Evolutionary conservation across 1,140 invertebrate species (phyloP).

Genomic region (Brachionus rotundiformis): DNA sequence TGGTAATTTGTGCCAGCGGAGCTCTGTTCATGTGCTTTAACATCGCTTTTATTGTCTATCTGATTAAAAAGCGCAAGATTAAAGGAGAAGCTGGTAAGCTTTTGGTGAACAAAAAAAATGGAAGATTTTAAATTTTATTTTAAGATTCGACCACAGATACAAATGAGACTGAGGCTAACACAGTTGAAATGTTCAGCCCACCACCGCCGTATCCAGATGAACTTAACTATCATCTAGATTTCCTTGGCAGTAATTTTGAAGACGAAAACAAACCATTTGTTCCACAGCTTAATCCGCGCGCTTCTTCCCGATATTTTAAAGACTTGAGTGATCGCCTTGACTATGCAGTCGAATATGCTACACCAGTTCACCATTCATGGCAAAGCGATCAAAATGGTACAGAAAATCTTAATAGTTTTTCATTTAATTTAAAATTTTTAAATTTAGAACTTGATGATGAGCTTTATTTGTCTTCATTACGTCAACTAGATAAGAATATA

Average conservation of each 20-base stretch:
- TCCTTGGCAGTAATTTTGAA: conserved; percentile 14
- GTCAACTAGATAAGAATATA: conserved; percentile 45
- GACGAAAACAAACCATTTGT: conserved; percentile 51
- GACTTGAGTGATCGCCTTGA: conserved; percentile 38
- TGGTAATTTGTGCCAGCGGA: conserved; percentile 42
- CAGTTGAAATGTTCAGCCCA: conserved; percentile 50
- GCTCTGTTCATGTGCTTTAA: conserved; percentile 47
- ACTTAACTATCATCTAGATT: conserved; percentile 34
- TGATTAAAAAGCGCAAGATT: conserved; percentile 22
- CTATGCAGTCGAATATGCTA: conserved; percentile 49
- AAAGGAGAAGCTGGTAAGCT: conserved; percentile 51
- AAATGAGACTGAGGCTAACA: conserved; percentile 49
- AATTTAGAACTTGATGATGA: conserved; percentile 41
- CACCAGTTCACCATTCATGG: conserved; percentile 47
- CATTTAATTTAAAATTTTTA: background rate
- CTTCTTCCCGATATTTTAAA: conserved; percentile 29
- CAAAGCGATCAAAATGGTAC: conserved; percentile 42
- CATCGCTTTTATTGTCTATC: conserved; percentile 44
- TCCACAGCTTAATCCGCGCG: background rate
- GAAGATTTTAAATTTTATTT: background rate
- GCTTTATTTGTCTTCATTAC: conserved; percentile 36
- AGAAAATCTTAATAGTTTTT: background rate
- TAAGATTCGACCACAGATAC: conserved; percentile 44
- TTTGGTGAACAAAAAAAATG: background rate
- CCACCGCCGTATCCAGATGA: conserved; percentile 50